Evolutionary conservation across 2,888 invertebrate species (phyloP), one percentile per base, ranked within the genome.

Genomic region (Seira sanloemensis): DNA sequence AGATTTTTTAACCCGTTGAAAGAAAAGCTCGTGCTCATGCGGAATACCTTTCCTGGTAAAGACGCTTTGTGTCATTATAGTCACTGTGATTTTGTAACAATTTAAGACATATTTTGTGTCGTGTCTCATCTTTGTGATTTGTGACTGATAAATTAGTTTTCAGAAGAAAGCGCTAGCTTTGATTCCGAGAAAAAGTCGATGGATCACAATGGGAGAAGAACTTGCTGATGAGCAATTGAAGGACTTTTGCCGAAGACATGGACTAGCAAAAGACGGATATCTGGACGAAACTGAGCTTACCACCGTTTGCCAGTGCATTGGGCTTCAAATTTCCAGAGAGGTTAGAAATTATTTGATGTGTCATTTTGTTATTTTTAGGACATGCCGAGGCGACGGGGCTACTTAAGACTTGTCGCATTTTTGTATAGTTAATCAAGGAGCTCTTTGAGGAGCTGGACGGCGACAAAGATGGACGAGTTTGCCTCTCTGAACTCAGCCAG

Each of bases 391-490:
- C n/a, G n/a, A n/a, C n/a, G n/a, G n/a, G n/a, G n/a, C n/a, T n/a
- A n/a, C n/a, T 65, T 12, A 12, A 18, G n/a, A 37, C 37, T 50
- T 50, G 5, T n/a, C n/a, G n/a, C n/a, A n/a, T n/a, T n/a, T 75
- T 24, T 77, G 24, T 23, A 21, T 75, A 89, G 88, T 87, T 87
- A 79, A 88, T 88, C 76, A 87, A 88, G 78, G 88, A 89, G 71
- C 92, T 95, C 71, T 95, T 95, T 90, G 93, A 93, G 84, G 94
- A 94, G 89, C 91, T 95, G 67, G 93, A 94, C 89, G 91, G 93
- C 69, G 94, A 94, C 90, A 92, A 92, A 79, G 94, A 94, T 90
- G 94, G 94, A 23, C 92, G 89, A 92, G 93, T 90, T 93, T 93
- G 86, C 91, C 90, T 87, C 65, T 74, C 88, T 46, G 86, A 88